A percentile compares a stretch with the other conserved stretches of the same genome.
phyloP scores from a whole-genome alignment of 2,888 invertebrate species.

The Encarsia formosa region DNA sequence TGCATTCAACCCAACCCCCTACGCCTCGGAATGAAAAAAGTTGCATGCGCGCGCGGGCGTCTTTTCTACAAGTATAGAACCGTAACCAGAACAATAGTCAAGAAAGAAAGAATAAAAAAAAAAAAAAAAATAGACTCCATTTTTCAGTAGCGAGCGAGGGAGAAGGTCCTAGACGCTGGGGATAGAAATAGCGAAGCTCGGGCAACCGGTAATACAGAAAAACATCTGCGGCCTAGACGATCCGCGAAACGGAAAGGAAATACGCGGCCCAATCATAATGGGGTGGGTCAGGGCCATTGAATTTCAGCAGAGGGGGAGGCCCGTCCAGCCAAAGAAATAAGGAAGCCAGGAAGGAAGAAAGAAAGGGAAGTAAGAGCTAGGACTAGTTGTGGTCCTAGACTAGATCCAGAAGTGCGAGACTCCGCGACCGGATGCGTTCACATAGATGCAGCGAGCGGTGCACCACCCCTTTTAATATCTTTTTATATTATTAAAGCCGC shows the following conservation, averaged over 20 bases:
- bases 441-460: constrained; percentile 47
- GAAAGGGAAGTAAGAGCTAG: not conserved
- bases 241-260: constrained; percentile 41
- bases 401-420: constrained; percentile 41
- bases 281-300: constrained; percentile 28
- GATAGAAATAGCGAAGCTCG: not conserved
- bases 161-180: not conserved
- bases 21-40: too few species aligned
- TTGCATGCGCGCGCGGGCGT: constrained; percentile 7
- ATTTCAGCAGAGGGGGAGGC: too few species aligned
- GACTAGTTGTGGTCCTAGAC: constrained; percentile 26
- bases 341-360: not conserved
- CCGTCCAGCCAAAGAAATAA: too few species aligned
- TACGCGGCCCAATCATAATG: constrained; percentile 41
- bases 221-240: constrained; percentile 6
- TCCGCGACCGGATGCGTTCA: constrained; percentile 42
- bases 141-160: not conserved
- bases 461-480: too few species aligned
- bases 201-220: not conserved
- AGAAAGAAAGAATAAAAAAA: not conserved
- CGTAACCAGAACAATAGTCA: not conserved
- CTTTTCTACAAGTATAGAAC: too few species aligned
- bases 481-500: too few species aligned
- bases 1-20: not conserved
- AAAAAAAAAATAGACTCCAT: constrained; percentile 4